These are phyloP conservation scores for Macquaria ambigua DNA, from an alignment of 2,113 vertebrate genomes.

Conservation along the genomic window DNA sequence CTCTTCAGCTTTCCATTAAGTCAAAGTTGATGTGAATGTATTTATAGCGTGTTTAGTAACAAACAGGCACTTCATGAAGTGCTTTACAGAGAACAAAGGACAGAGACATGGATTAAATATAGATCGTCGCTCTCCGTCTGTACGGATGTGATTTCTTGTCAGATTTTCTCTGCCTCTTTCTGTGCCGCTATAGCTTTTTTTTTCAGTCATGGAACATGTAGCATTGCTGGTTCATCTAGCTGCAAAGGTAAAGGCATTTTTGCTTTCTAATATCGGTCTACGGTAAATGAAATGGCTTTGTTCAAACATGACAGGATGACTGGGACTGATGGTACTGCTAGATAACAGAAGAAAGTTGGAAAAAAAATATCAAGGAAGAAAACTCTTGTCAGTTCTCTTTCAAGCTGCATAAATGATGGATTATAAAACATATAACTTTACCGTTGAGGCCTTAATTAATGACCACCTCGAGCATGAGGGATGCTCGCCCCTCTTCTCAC, in stretches of 20 bases:
- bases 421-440: background rate
- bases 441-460: background rate
- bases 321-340: background rate
- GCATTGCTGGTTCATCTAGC: background rate
- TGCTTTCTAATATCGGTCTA: background rate
- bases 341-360: background rate
- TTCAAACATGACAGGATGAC: conserved; percentile 2
- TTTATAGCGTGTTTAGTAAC: conserved; percentile 50
- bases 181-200: background rate
- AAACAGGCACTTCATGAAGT: conserved; percentile 15
- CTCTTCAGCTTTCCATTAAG: conserved; percentile 50
- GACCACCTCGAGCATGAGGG: background rate
- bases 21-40: conserved; percentile 49
- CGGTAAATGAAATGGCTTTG: background rate
- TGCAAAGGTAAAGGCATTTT: background rate
- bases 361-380: background rate
- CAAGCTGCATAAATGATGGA: conserved; percentile 9
- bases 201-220: background rate
- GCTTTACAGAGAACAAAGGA: conserved; percentile 39
- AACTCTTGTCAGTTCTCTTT: background rate
- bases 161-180: background rate
- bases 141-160: background rate
- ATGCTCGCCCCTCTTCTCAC: background rate
- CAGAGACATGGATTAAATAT: conserved; percentile 42
- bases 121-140: conserved; percentile 36